phyloP scores from a whole-genome alignment of 1,140 invertebrate genomes.

The Geopemphigus sp. region DNA sequence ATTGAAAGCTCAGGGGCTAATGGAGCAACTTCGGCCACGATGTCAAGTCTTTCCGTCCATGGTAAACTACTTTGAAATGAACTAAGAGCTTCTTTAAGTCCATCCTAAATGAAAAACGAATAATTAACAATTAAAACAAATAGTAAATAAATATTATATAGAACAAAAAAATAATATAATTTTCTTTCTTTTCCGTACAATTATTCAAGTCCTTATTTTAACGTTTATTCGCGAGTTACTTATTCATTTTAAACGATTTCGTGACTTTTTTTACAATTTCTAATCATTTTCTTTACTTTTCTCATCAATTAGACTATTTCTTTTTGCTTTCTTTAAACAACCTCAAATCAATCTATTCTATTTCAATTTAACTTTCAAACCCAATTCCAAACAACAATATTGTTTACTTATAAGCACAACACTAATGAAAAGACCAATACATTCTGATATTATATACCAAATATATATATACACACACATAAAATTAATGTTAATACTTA shows the following conservation, averaged over 20 bases:
- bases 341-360: too few species aligned
- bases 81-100: slow-evolving; percentile 69
- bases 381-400: not conserved
- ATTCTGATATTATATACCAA: too few species aligned
- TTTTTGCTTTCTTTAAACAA: too few species aligned
- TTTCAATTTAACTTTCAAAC: not conserved
- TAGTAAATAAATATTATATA: not conserved
- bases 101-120: slow-evolving; percentile 58
- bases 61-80: slow-evolving; percentile 71
- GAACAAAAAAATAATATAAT: too few species aligned
- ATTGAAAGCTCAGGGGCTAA: slow-evolving; percentile 77
- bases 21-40: slow-evolving; percentile 71
- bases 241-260: too few species aligned
- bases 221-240: too few species aligned
- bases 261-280: too few species aligned
- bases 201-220: too few species aligned
- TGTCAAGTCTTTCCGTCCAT: slow-evolving; percentile 84
- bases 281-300: too few species aligned
- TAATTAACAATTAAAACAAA: slow-evolving; percentile 57
- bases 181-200: too few species aligned
- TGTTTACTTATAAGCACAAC: not conserved
- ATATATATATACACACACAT: too few species aligned
- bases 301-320: too few species aligned
- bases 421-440: not conserved
- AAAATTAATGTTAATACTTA: slow-evolving; percentile 55